Evolutionary conservation across 1,140 invertebrate species (phyloP).

Genomic region (Formica exsecta): DNA sequence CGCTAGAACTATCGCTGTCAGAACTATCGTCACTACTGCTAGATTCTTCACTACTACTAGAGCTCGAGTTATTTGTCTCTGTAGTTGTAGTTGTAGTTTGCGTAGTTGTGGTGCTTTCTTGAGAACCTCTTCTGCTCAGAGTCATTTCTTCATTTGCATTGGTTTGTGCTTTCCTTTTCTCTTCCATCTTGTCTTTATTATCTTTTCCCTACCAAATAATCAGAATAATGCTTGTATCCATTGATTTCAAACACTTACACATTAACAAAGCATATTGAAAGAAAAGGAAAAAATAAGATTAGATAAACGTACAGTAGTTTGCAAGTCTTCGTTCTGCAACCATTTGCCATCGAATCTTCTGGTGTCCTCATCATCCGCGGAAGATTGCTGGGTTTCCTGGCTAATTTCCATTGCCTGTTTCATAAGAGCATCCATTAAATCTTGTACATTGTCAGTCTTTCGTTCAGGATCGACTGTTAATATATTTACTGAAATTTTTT

Average conservation of each 20-base stretch:
- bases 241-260: conserved; percentile 2
- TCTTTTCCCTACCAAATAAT: conserved; percentile 70
- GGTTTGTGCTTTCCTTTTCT: conserved; percentile 75
- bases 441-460: conserved; percentile 83
- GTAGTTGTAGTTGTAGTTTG: conserved; percentile 83
- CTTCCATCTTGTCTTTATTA: conserved; percentile 74
- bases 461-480: conserved; percentile 36
- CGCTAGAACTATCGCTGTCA: conserved; percentile 82
- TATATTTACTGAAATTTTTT: conserved; percentile 25
- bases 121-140: conserved; percentile 82
- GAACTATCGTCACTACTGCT: conserved; percentile 84
- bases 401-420: conserved; percentile 84
- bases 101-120: conserved; percentile 84
- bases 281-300: not conserved
- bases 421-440: conserved; percentile 86
- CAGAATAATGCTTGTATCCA: conserved; percentile 19
- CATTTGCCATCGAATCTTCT: conserved; percentile 80
- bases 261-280: not conserved
- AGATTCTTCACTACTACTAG: conserved; percentile 83
- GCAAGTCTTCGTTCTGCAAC: conserved; percentile 76
- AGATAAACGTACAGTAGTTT: conserved; percentile 55
- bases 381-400: conserved; percentile 69
- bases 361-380: conserved; percentile 78
- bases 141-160: conserved; percentile 75
- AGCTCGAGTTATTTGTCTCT: conserved; percentile 84